phyloP scores from a whole-genome alignment of 2,888 invertebrate genomes.

The Psococerastis gibbosa region DNA sequence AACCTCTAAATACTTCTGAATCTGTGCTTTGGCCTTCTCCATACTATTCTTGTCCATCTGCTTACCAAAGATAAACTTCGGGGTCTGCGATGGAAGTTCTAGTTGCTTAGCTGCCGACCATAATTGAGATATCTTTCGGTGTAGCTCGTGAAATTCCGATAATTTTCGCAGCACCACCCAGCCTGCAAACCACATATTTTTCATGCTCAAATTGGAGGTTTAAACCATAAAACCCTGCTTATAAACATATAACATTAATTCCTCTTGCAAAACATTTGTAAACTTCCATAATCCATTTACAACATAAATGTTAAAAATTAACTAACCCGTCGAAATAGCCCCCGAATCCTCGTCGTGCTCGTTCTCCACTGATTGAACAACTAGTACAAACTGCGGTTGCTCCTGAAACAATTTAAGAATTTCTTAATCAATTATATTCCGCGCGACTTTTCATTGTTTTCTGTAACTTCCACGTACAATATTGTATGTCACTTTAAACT shows the following conservation, averaged over 20 bases:
- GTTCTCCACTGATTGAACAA: conserved; percentile 54
- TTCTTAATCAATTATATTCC: too few relatives aligned
- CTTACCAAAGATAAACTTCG: conserved; percentile 67
- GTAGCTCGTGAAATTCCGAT: conserved; percentile 52
- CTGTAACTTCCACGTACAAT: too few relatives aligned
- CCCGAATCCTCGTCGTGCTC: conserved; percentile 35
- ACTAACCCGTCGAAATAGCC: conserved; percentile 32
- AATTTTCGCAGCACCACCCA: conserved; percentile 24
- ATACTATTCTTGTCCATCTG: conserved; percentile 52
- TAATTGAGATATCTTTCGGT: conserved; percentile 64
- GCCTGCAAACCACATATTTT: too few relatives aligned
- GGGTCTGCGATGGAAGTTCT: conserved; percentile 63
- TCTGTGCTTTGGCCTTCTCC: conserved; percentile 62
- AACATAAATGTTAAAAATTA: conserved; percentile 1
- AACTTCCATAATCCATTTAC: too few relatives aligned
- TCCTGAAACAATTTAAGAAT: too few relatives aligned
- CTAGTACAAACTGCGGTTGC: conserved; percentile 52
- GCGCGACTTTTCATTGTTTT: too few relatives aligned
- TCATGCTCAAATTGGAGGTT: too few relatives aligned
- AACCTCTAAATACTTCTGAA: conserved; percentile 74
- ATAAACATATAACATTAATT: too few relatives aligned
- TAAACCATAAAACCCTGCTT: too few relatives aligned
- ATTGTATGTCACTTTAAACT: too few relatives aligned
- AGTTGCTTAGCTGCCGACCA: conserved; percentile 61
- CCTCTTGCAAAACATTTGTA: too few relatives aligned